A percentile compares a stretch with the other conserved stretches of the same genome.
phyloP scores from a whole-genome alignment of 1,140 invertebrate genomes.

The Nasonia giraulti region DNA sequence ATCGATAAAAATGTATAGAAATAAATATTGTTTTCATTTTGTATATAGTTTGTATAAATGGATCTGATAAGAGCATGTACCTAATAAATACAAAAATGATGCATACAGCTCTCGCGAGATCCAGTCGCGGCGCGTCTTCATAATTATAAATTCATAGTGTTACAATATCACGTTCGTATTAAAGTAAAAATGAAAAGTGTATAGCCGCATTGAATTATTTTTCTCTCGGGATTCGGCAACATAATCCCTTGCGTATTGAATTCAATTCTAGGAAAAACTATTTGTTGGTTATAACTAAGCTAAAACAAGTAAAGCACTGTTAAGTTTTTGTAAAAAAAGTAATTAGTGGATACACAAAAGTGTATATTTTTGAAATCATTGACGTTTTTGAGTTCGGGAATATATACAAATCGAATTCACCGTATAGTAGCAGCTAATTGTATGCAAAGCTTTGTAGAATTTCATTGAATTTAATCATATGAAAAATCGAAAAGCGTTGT shows the following conservation, averaged over 20 bases:
- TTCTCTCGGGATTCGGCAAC: background rate
- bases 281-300: background rate
- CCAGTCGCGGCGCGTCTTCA: background rate
- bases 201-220: background rate
- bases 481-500: background rate
- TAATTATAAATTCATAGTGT: conserved; percentile 25
- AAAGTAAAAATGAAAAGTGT: conserved; percentile 20
- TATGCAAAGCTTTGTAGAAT: background rate
- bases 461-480: conserved; percentile 5
- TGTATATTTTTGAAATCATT: conserved; percentile 10
- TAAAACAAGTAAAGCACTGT: background rate
- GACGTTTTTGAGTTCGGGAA: background rate
- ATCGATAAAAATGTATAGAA: conserved; percentile 50
- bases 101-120: background rate
- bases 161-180: background rate
- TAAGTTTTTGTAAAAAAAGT: conserved; percentile 21
- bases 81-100: conserved; percentile 17
- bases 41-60: conserved; percentile 69
- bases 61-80: conserved; percentile 47
- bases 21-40: conserved; percentile 61
- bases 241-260: background rate
- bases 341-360: background rate
- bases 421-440: background rate
- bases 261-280: background rate
- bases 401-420: background rate